phyloP scores from a whole-genome alignment of 2,888 invertebrate genomes.

The Ditula angustiorana region DNA sequence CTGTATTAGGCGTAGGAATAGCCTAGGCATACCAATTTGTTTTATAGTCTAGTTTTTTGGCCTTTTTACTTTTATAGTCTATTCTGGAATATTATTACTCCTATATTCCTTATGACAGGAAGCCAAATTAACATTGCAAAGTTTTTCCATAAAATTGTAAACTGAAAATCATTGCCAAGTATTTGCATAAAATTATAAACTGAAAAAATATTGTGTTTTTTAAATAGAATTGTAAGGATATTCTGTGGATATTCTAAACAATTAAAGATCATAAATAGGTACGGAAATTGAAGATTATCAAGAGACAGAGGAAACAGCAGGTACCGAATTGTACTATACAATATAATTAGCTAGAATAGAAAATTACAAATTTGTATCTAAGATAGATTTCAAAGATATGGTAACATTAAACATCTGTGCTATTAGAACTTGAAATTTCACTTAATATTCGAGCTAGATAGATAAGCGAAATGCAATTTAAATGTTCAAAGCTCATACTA shows the following conservation, averaged over 20 bases:
- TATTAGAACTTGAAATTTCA: conserved; percentile 15
- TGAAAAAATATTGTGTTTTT: too few species aligned
- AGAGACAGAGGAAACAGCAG: conserved; percentile 25
- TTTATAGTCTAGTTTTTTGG: too few species aligned
- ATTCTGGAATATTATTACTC: too few species aligned
- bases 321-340: conserved; percentile 29
- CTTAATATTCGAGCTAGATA: conserved; percentile 4
- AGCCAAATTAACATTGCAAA: too few species aligned
- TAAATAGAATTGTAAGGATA: neutral
- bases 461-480: conserved; percentile 5
- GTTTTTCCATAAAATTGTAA: too few species aligned
- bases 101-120: too few species aligned
- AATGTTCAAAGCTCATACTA: neutral
- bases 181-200: too few species aligned
- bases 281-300: neutral
- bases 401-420: conserved; percentile 17
- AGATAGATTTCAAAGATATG: conserved; percentile 32
- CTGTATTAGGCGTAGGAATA: neutral
- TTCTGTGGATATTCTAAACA: neutral
- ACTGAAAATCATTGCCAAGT: too few species aligned
- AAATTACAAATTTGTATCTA: conserved; percentile 33
- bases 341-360: conserved; percentile 29
- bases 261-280: neutral
- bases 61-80: too few species aligned
- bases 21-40: neutral